Evolutionary conservation across 1,140 invertebrate species (phyloP).

Genomic region (Chelonus insularis): DNA sequence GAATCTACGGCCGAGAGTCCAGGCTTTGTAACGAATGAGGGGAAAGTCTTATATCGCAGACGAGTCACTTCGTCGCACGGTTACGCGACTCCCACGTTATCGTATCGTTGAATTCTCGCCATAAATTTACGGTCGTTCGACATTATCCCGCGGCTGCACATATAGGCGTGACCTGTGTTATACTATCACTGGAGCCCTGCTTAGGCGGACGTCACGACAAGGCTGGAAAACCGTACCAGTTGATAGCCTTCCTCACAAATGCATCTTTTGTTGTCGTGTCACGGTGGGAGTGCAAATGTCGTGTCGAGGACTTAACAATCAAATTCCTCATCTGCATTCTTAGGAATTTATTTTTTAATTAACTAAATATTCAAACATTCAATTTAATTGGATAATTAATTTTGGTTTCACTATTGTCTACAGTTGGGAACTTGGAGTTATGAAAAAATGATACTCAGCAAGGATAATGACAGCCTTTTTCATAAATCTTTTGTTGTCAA

Average conservation of each 20-base stretch:
- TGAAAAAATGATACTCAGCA: too few relatives aligned
- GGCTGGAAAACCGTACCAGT: slow-evolving; percentile 20
- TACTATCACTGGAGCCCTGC: slow-evolving; percentile 33
- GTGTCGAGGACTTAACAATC: background rate
- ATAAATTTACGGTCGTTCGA: slow-evolving; percentile 51
- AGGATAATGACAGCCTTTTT: too few relatives aligned
- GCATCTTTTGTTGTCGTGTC: background rate
- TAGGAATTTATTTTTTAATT: background rate
- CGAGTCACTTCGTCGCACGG: slow-evolving; percentile 25
- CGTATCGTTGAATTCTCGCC: slow-evolving; percentile 36
- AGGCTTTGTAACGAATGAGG: slow-evolving; percentile 21
- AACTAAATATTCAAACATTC: too few relatives aligned
- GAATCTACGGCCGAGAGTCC: background rate
- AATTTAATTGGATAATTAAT: too few relatives aligned
- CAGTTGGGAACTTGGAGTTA: too few relatives aligned
- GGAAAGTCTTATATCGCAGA: slow-evolving; percentile 28
- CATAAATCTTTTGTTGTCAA: too few relatives aligned
- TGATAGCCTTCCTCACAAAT: background rate
- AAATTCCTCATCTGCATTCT: background rate
- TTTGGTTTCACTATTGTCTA: too few relatives aligned
- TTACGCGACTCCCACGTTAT: slow-evolving; percentile 35
- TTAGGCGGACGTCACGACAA: slow-evolving; percentile 31
- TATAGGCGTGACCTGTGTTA: slow-evolving; percentile 47
- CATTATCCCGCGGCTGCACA: slow-evolving; percentile 47
- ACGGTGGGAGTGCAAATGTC: background rate